Conservation (phyloP, 2,888 invertebrate genomes). For the Drosophila leonis region DNA sequence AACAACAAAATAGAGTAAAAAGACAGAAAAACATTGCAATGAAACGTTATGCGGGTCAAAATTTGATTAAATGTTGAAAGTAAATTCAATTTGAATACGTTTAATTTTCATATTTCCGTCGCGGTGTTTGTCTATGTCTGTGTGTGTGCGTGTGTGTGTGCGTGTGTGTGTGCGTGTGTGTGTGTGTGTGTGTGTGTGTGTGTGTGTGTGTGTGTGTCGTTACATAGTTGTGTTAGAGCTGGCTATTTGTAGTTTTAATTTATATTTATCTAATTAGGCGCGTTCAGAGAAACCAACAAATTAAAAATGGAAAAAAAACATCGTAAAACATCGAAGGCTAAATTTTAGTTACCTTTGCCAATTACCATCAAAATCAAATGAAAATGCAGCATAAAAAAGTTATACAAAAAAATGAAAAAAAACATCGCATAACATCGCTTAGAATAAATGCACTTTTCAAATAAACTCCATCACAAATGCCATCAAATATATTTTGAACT, state of each 20-base stretch:
- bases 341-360: not conserved
- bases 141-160: not conserved
- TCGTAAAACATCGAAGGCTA: not conserved
- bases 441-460: not conserved
- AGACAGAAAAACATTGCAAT: slow-evolving; percentile 46
- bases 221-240: slow-evolving; percentile 25
- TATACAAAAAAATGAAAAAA: not conserved
- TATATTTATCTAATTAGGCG: slow-evolving; percentile 60
- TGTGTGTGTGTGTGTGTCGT: slow-evolving; percentile 1
- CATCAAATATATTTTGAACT: not conserved
- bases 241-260: slow-evolving; percentile 65
- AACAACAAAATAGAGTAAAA: not conserved
- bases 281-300: slow-evolving; percentile 4
- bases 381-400: too few relatives aligned
- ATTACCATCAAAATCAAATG: not conserved
- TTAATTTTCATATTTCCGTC: slow-evolving; percentile 78
- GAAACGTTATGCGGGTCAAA: slow-evolving; percentile 61
- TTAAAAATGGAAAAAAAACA: not conserved
- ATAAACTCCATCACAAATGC: not conserved
- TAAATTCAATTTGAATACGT: slow-evolving; percentile 79
- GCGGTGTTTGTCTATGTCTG: slow-evolving; percentile 9
- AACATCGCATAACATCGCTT: not conserved
- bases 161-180: not conserved
- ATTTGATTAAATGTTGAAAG: slow-evolving; percentile 75
- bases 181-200: not conserved